Evolutionary conservation across 2,113 vertebrate genomes (phyloP).

Genomic region (Chitala chitala): DNA sequence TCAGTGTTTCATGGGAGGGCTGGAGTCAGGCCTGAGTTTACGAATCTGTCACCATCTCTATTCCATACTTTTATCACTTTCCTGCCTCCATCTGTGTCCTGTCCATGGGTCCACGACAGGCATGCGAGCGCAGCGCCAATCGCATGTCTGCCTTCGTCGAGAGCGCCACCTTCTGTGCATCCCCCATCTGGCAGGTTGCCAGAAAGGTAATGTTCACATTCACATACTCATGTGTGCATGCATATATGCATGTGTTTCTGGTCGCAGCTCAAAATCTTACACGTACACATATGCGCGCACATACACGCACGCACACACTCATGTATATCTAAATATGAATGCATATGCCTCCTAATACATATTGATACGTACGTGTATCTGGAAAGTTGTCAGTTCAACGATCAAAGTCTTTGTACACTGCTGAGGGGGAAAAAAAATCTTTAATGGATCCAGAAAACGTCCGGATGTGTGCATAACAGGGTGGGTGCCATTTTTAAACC

Average conservation of each 20-base stretch:
- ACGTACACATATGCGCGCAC: neutral
- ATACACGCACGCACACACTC: neutral
- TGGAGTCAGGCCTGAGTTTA: conserved; percentile 4
- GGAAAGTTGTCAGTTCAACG: too few species aligned
- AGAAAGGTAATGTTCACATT: conserved; percentile 74
- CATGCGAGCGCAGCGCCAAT: conserved; percentile 69
- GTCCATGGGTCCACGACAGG: conserved; percentile 54
- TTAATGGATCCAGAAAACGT: too few species aligned
- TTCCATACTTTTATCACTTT: conserved; percentile 47
- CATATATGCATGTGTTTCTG: neutral
- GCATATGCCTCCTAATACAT: too few species aligned
- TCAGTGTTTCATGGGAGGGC: too few species aligned
- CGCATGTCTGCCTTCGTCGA: conserved; percentile 84
- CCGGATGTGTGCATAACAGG: too few species aligned
- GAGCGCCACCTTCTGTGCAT: conserved; percentile 63
- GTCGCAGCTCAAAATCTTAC: neutral
- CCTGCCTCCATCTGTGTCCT: conserved; percentile 43
- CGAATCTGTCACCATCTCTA: conserved; percentile 35
- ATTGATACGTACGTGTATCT: too few species aligned
- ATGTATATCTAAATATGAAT: neutral
- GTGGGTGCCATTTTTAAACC: too few species aligned
- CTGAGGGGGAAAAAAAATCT: too few species aligned
- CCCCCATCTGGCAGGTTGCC: conserved; percentile 68
- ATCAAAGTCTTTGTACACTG: too few species aligned
- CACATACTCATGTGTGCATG: neutral